Conservation (phyloP, 2,797 vertebrate genomes). For the Acropternis orthonyx region DNA sequence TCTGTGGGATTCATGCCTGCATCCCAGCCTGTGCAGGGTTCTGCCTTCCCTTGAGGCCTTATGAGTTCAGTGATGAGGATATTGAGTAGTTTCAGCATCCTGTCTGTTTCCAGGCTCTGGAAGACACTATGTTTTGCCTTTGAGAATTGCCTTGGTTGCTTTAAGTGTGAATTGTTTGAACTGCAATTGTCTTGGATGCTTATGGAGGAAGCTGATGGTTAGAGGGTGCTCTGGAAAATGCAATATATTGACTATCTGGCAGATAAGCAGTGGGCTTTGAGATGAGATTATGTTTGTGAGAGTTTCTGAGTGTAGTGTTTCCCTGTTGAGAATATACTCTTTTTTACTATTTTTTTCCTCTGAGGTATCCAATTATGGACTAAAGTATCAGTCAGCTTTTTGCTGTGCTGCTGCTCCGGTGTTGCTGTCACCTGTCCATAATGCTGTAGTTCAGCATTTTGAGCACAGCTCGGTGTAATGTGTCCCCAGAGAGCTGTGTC, state of each 20-base stretch:
- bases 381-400: not conserved
- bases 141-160: not conserved
- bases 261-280: not conserved
- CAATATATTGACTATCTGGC: not conserved
- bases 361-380: not conserved
- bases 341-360: not conserved
- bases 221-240: not conserved
- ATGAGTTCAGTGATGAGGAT: fast-evolving
- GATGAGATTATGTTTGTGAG: not conserved
- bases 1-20: not conserved
- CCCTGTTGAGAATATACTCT: not conserved
- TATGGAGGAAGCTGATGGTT: not conserved
- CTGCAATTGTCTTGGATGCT: not conserved
- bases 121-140: not conserved
- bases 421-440: not conserved
- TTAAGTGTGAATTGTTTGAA: not conserved
- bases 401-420: not conserved
- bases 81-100: not conserved
- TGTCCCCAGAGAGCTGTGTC: not conserved
- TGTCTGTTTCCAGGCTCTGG: not conserved
- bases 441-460: not conserved
- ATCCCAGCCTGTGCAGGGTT: not conserved
- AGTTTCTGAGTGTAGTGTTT: not conserved
- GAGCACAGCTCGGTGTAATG: not conserved
- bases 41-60: not conserved